phyloP scores from a whole-genome alignment of 30 jellyfish, hydroid and myxozoan species.

The Mastigias papua region DNA sequence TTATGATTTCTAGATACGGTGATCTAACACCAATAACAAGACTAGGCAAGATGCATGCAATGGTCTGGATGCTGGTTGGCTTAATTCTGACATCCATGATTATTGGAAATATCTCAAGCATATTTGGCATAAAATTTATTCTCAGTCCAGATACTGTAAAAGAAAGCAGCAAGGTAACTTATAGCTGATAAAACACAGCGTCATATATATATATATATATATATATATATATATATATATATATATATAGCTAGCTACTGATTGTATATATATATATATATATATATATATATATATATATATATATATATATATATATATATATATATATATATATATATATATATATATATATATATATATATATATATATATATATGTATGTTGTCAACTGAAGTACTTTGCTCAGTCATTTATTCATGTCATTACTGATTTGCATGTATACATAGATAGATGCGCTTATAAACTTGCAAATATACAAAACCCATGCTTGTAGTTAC shows the following conservation, averaged over 20 bases:
- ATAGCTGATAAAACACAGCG: too few relatives aligned
- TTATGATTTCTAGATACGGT: slow-evolving; percentile 32
- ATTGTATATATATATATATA: too few relatives aligned
- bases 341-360: too few relatives aligned
- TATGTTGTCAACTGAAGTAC: background rate
- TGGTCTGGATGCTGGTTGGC: slow-evolving; percentile 35
- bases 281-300: background rate
- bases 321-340: background rate
- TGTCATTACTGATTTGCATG: background rate
- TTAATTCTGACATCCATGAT: slow-evolving; percentile 26
- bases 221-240: too few relatives aligned
- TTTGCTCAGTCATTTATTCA: background rate
- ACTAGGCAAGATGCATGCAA: slow-evolving; percentile 13
- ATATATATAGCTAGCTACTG: too few relatives aligned
- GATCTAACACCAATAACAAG: slow-evolving; percentile 55
- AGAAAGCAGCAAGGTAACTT: slow-evolving; percentile 11
- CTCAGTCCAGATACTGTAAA: background rate
- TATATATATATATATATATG: too few relatives aligned
- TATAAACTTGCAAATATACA: background rate
- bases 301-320: background rate
- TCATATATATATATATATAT: too few relatives aligned
- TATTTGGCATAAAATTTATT: slow-evolving; percentile 10
- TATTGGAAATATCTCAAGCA: slow-evolving; percentile 31
- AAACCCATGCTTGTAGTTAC: background rate
- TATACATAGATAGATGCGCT: background rate